Percentiles rank a stretch among this genome's conserved stretches.
Evolutionary conservation across 1,140 invertebrate species (phyloP).

Genomic region (Cyphomyrmex costatus): DNA sequence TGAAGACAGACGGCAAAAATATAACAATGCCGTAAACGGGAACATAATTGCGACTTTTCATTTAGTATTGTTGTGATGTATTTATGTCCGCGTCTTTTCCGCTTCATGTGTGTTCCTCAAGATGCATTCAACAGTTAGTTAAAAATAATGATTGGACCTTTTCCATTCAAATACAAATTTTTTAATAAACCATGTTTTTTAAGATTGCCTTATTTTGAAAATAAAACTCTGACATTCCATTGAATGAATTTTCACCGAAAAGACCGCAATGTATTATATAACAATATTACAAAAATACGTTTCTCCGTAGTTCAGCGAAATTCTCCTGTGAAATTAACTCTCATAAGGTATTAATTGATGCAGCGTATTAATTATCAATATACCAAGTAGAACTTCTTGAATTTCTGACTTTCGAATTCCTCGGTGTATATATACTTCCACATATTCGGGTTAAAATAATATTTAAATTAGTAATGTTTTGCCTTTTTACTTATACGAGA

Average conservation of each 20-base stretch:
- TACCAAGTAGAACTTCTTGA: background rate
- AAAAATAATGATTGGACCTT: background rate
- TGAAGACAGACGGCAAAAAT: background rate
- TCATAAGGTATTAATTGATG: background rate
- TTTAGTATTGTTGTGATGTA: background rate
- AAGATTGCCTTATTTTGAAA: background rate
- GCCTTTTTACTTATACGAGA: background rate
- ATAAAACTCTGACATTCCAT: background rate
- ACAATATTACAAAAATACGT: conserved; percentile 18
- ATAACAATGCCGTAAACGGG: conserved; percentile 35
- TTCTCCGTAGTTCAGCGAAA: background rate
- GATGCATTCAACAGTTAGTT: background rate
- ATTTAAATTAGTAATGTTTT: background rate
- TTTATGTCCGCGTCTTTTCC: background rate
- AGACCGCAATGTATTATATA: background rate
- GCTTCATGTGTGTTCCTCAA: background rate
- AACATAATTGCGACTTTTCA: conserved; percentile 1
- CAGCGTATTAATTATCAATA: background rate
- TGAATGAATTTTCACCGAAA: background rate
- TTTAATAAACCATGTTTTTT: background rate
- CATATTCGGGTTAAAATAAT: background rate
- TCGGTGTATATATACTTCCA: background rate
- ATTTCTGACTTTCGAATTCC: conserved; percentile 24
- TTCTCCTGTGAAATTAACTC: background rate
- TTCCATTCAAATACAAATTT: background rate